A percentile compares a stretch with the other conserved stretches of the same genome.
Evolutionary conservation across 2,113 vertebrate species (phyloP).

Genomic region (Melanostigma gelatinosum): DNA sequence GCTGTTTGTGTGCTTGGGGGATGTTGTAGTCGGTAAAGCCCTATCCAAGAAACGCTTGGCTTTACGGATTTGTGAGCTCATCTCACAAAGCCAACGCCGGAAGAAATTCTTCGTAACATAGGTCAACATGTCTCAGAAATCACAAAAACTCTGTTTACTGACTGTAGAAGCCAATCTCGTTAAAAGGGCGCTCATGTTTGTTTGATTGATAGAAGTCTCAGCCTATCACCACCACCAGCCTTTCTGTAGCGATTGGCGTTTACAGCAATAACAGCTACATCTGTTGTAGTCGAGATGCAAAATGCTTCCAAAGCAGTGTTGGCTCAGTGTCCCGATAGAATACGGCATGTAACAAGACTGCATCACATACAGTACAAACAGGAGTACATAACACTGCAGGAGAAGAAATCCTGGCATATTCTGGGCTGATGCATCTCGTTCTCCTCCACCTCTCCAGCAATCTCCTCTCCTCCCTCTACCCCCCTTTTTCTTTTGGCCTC

Average conservation of each 20-base stretch:
- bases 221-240: background rate
- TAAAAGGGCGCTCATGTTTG: too few species aligned
- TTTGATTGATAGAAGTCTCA: background rate
- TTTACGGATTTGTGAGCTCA: background rate
- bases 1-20: background rate
- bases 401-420: background rate
- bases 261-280: background rate
- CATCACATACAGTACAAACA: conserved; percentile 1
- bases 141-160: background rate
- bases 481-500: background rate
- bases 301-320: conserved; percentile 5
- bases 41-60: background rate
- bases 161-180: too few species aligned
- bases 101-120: background rate
- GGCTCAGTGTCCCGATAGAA: background rate
- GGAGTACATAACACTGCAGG: background rate
- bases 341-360: conserved; percentile 4
- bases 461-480: background rate
- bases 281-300: background rate
- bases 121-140: background rate
- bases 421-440: background rate
- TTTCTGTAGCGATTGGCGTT: background rate
- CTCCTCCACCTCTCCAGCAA: background rate
- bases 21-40: background rate
- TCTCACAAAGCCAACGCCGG: background rate